Base-by-base conservation (phyloP, 2,113 vertebrate genomes). In the Ahaetulla prasina region DNA sequence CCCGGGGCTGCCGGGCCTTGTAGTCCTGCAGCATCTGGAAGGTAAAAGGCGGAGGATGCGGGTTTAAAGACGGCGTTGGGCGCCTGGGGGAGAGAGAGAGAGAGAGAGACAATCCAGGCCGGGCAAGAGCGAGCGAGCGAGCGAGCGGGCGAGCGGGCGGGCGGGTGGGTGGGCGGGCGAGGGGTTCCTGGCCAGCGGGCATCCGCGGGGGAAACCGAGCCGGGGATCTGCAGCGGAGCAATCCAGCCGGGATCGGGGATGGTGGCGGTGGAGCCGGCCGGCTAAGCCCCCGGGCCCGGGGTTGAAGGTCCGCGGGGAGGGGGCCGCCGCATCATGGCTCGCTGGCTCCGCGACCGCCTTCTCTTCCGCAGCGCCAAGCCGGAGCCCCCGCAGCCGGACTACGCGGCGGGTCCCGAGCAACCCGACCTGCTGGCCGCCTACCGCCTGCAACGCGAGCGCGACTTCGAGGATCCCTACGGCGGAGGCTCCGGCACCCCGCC, bases 281-380 rank as follows among this genome's bases (percentile, higher is more conserved):
- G 57, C 25, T 18, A 4, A 0, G 1, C 1, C 14, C 10, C 55
- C 55, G 53, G 22, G 60, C 68, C n/a, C 54, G 11, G 39, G 74
- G 8, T 12, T 3, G 57, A 47, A 2, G 30, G 43, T 25, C 54
- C 11, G 54, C 35, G 3, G 8, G 25, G 1, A 4, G 45, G 45
- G 9, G 43, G 1, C 0, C 27, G 96, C 93, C 23, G 85, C 95
- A 98, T 97, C 95, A 99, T 99, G 97, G 99, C 99, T 97, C 98
- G 98, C 98, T 99, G 99, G 99, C 98, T 99, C 96, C 99, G 98
- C 98, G 99, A 99, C 96, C 98, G 99, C 97, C 98, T 99, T 91
- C 98, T 98, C 97, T 99, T 99, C 98, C 98, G 98, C 97, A 98
- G 98, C 97, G 97, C 49, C 50, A 54, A 54, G 87, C 87, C 87